phyloP scores from a whole-genome alignment of 2,113 vertebrate genomes.

The Pseudorectes ferrugineus region DNA sequence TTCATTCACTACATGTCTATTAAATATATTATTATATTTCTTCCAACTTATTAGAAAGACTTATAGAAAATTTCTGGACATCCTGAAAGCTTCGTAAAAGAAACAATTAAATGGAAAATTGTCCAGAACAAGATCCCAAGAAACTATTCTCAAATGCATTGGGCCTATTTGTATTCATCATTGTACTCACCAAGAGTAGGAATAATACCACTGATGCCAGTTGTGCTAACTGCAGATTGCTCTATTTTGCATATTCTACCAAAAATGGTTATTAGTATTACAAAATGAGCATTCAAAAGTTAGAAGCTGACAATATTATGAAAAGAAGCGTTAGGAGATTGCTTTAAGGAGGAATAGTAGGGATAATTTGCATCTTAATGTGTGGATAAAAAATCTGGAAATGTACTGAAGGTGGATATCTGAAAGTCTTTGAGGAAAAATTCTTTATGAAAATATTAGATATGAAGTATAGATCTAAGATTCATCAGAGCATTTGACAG shows the following conservation, averaged over 20 bases:
- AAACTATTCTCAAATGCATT: not conserved
- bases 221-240: not conserved
- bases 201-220: not conserved
- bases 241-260: slow-evolving; percentile 17
- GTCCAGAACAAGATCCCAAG: not conserved
- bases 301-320: slow-evolving; percentile 8
- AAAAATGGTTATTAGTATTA: slow-evolving; percentile 18
- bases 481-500: not conserved
- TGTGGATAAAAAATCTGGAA: not conserved
- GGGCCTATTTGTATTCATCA: not conserved
- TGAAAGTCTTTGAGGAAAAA: slow-evolving; percentile 9
- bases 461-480: not conserved
- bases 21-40: slow-evolving; percentile 24
- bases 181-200: not conserved
- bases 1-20: not conserved
- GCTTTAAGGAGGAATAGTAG: not conserved
- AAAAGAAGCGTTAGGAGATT: not conserved
- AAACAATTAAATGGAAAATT: slow-evolving; percentile 35
- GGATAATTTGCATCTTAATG: slow-evolving; percentile 7
- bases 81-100: slow-evolving; percentile 1
- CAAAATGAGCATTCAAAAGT: slow-evolving; percentile 24
- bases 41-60: not conserved
- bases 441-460: not conserved
- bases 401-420: not conserved
- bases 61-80: not conserved